These are phyloP conservation scores for Gymnosoma rotundatum DNA, from an alignment of 2,888 invertebrate genomes.

Conservation along the genomic window DNA sequence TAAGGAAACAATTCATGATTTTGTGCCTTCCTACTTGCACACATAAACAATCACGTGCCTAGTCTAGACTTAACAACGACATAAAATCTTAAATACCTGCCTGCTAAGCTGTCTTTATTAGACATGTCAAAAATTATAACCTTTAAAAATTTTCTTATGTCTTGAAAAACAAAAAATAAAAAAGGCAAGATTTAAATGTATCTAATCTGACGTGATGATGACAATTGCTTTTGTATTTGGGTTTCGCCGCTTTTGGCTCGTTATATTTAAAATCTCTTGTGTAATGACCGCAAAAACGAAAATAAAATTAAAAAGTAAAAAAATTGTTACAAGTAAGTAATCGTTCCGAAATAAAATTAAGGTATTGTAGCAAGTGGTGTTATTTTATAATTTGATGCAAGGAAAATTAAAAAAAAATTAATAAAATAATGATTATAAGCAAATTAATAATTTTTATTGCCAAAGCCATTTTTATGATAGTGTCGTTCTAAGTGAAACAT, in stretches of 20 bases:
- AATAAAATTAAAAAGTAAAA: conserved; percentile 15
- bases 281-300: conserved; percentile 8
- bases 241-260: conserved; percentile 36
- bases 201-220: conserved; percentile 65
- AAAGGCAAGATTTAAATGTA: conserved; percentile 57
- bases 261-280: conserved; percentile 53
- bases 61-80: conserved; percentile 14
- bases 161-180: conserved; percentile 23
- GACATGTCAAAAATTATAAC: conserved; percentile 56
- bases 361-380: neutral
- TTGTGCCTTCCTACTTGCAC: neutral
- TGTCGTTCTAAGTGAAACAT: no score
- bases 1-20: conserved; percentile 31
- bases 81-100: conserved; percentile 61
- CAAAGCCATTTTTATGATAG: no score
- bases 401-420: no score
- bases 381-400: neutral
- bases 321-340: conserved; percentile 18
- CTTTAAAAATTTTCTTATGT: conserved; percentile 31
- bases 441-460: no score
- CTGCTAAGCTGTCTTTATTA: conserved; percentile 56
- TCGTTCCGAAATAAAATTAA: neutral
- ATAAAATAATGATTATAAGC: no score
- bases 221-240: conserved; percentile 64
- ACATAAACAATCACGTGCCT: neutral